phyloP scores from a whole-genome alignment of 2,797 vertebrate genomes.

The Melanogrammus aeglefinus region DNA sequence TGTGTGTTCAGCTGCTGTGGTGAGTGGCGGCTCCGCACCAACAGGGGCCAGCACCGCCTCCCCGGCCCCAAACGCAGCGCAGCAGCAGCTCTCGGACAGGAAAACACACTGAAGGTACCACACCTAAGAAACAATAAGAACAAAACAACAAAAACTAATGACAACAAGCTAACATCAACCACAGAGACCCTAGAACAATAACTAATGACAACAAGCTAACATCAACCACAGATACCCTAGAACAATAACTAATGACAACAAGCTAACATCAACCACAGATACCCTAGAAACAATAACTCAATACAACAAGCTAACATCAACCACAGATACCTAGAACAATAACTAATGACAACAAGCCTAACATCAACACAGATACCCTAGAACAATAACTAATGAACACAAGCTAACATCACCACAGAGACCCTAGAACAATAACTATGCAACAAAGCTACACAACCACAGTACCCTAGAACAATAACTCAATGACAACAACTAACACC shows the following conservation, averaged over 20 bases:
- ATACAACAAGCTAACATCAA: neutral
- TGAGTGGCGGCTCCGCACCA: conserved; percentile 34
- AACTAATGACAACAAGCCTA: too few relatives aligned
- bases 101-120: conserved; percentile 83
- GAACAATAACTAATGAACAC: too few relatives aligned
- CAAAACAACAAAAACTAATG: neutral
- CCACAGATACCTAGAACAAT: too few relatives aligned
- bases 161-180: neutral
- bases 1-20: conserved; percentile 33
- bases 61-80: conserved; percentile 81
- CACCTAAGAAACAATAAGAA: neutral
- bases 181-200: neutral
- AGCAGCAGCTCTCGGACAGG: conserved; percentile 77
- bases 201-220: neutral
- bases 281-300: neutral
- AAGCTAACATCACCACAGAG: too few relatives aligned
- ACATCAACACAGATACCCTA: too few relatives aligned
- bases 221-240: neutral
- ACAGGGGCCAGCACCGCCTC: conserved; percentile 67
- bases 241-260: neutral
- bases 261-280: neutral
- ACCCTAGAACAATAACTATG: too few relatives aligned
- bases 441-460: too few relatives aligned
- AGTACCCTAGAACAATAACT: too few relatives aligned
- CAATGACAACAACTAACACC: too few relatives aligned